A percentile compares a stretch with the other conserved stretches of the same genome.
These are phyloP conservation scores for Creontiades dilutus DNA, from an alignment of 2,888 invertebrate species.

Conservation along the genomic window DNA sequence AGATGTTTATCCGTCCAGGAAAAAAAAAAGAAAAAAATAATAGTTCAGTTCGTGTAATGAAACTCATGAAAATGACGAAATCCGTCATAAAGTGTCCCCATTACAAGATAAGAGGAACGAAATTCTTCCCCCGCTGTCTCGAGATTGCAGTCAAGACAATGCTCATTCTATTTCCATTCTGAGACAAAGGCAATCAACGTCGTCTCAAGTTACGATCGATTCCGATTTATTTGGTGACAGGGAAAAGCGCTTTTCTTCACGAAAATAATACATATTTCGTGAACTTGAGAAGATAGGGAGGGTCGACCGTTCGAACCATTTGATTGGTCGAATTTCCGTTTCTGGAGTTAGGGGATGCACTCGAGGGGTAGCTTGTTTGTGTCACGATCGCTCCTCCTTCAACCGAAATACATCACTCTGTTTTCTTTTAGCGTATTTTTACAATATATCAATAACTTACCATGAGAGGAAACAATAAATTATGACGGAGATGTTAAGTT, in stretches of 20 bases:
- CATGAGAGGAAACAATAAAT: too few species aligned
- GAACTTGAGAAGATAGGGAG: background rate
- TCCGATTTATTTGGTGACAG: background rate
- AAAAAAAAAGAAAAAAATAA: too few species aligned
- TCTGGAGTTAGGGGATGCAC: background rate
- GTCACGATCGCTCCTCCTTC: background rate
- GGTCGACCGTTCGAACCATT: slow-evolving; percentile 20
- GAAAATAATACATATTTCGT: background rate
- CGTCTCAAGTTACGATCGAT: slow-evolving; percentile 11
- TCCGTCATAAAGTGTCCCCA: too few species aligned
- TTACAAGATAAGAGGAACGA: too few species aligned
- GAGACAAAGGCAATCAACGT: background rate
- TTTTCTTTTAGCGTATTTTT: background rate
- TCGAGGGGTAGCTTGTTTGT: slow-evolving; percentile 25
- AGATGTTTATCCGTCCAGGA: too few species aligned
- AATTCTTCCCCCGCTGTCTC: too few species aligned
- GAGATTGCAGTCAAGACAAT: too few species aligned
- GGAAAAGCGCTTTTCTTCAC: background rate
- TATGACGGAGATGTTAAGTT: too few species aligned
- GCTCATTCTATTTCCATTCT: background rate
- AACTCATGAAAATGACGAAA: too few species aligned
- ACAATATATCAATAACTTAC: too few species aligned
- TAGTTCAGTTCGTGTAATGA: too few species aligned
- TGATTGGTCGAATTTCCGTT: slow-evolving; percentile 61
- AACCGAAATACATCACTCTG: slow-evolving; percentile 6